Evolutionary conservation across 2,888 invertebrate genomes (phyloP).

Genomic region (Tinea trinotella): DNA sequence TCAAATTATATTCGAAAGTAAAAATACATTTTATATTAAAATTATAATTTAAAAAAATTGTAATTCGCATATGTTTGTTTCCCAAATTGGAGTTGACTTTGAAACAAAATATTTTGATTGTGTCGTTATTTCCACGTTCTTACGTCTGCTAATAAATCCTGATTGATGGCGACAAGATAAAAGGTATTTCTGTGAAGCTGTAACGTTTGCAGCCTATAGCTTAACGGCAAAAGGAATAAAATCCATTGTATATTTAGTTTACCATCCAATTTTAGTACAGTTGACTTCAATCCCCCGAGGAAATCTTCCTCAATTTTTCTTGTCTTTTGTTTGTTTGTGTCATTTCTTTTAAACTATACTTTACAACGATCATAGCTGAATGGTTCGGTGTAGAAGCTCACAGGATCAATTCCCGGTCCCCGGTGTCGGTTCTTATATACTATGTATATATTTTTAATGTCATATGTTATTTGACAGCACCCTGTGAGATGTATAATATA

Average conservation of each 20-base stretch:
- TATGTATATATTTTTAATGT: too few species aligned
- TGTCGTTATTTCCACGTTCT: neutral
- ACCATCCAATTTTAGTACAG: conserved; percentile 51
- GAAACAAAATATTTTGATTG: neutral
- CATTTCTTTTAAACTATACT: conserved; percentile 17
- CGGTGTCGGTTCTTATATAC: too few species aligned
- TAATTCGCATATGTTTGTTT: too few species aligned
- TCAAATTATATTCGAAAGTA: too few species aligned
- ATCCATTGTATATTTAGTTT: conserved; percentile 48
- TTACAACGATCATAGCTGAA: too few species aligned
- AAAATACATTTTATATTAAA: too few species aligned
- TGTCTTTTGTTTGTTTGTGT: conserved; percentile 37
- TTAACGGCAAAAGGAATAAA: conserved; percentile 38
- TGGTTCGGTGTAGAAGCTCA: too few species aligned
- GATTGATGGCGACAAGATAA: conserved; percentile 38
- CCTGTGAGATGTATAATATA: too few species aligned
- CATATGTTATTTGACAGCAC: too few species aligned
- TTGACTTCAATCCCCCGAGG: conserved; percentile 49
- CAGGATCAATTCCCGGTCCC: too few species aligned
- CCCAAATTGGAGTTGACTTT: too few species aligned
- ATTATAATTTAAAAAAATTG: too few species aligned
- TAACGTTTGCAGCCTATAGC: conserved; percentile 23
- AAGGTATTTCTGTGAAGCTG: conserved; percentile 24
- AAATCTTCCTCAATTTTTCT: conserved; percentile 51
- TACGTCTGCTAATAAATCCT: conserved; percentile 26